Evolutionary conservation across 2,888 invertebrate genomes (phyloP).

Genomic region (Strigamia maritima): DNA sequence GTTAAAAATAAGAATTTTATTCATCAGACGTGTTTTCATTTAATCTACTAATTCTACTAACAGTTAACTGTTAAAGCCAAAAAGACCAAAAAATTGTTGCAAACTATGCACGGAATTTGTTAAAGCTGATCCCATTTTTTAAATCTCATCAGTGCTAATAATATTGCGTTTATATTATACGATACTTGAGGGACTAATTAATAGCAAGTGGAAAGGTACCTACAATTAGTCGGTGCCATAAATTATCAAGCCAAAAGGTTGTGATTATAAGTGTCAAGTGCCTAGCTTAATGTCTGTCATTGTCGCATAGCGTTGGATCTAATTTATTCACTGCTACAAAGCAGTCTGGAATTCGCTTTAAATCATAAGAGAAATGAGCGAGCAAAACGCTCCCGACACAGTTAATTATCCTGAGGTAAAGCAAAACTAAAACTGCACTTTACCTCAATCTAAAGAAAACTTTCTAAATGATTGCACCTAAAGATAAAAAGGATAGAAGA

Average conservation of each 20-base stretch:
- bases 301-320: slow-evolving; percentile 25
- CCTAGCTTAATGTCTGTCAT: slow-evolving; percentile 32
- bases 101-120: slow-evolving; percentile 17
- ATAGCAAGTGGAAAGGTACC: slow-evolving; percentile 30
- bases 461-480: slow-evolving; percentile 28
- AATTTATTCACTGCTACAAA: slow-evolving; percentile 27
- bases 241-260: slow-evolving; percentile 32
- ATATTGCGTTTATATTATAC: slow-evolving; percentile 1
- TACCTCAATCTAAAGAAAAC: slow-evolving; percentile 17
- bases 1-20: background rate
- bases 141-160: background rate
- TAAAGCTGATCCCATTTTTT: background rate
- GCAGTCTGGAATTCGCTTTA: slow-evolving; percentile 31
- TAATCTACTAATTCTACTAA: too few species aligned
- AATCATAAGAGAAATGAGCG: slow-evolving; percentile 31
- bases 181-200: slow-evolving; percentile 32
- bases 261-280: slow-evolving; percentile 34
- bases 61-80: background rate
- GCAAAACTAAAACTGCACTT: slow-evolving; percentile 28
- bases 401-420: slow-evolving; percentile 28
- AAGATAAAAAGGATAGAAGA: background rate
- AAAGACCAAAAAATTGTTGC: background rate
- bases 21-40: background rate
- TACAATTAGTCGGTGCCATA: slow-evolving; percentile 26
- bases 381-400: slow-evolving; percentile 34